Base-by-base conservation (phyloP, 2,797 vertebrate genomes). In the Helarctos malayanus region DNA sequence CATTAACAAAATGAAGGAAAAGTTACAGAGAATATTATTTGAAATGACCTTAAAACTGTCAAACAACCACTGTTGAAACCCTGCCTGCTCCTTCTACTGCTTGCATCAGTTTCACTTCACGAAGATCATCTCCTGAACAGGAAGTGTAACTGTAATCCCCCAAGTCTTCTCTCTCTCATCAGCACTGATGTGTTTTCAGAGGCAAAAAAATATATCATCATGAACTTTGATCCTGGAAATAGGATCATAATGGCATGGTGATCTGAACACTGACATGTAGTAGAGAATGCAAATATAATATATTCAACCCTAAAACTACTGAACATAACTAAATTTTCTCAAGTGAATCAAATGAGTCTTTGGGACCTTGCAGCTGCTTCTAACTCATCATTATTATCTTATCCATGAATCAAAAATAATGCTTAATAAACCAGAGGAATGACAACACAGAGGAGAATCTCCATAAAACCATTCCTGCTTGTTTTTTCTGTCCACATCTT, bases 281-380 rank as follows among this genome's bases (percentile, higher is more conserved):
- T 15, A 71, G 82, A 92, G 57, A 63, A 86, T 59, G 11, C 8
- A 38, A 94, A 57, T 25, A 73, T 21, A 95, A 73, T 75, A 69
- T 21, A n/a, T 32, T 68, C 56, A 84, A 82, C 32, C 41, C 57
- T 90, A 91, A 89, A 95, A 89, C 29, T 78, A 82, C 38, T 56
- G 27, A 89, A 85, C 63, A 80, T 49, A 90, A 90, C 63, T 79
- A n/a, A 25, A 87, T 59, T 76, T 82, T 63, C 56, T 76, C 45
- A 83, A 49, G 45, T 83, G 35, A 82, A 21, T 73, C 19, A 89
- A 47, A 83, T 61, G 52, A 83, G 29, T 93, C 82, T 38, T n/a
- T 4, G 16, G 45, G 73, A 73, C 27, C 69, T 95, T n/a, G 19
- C 5, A 23, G 95, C 63, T 63, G 19, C 61, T 90, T 89, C 65